phyloP scores from a whole-genome alignment of 2,797 vertebrate species.

The Neoniphon sammara region DNA sequence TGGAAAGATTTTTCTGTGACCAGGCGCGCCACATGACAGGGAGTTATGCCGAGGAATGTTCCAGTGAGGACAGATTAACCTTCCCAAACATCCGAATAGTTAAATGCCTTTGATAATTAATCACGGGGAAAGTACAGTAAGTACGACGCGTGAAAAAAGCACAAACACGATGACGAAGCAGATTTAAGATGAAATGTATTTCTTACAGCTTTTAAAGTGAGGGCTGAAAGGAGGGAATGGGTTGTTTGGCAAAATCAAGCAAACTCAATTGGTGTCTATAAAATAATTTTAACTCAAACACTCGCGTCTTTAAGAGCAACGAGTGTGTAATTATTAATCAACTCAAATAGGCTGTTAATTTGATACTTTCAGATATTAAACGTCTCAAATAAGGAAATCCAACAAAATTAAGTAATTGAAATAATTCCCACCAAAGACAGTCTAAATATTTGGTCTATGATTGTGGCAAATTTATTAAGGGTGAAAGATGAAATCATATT shows the following conservation, averaged over 20 bases:
- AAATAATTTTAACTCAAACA: not conserved
- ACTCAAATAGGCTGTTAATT: too few species aligned
- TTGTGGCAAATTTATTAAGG: too few species aligned
- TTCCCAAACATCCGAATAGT: constrained; percentile 69
- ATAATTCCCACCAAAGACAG: too few species aligned
- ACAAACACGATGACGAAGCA: constrained; percentile 39
- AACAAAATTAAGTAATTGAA: not conserved
- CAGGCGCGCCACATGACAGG: constrained; percentile 70
- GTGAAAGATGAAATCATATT: too few species aligned
- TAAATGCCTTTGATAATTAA: constrained; percentile 68
- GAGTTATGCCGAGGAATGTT: constrained; percentile 79
- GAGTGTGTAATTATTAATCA: too few species aligned
- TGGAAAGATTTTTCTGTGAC: constrained; percentile 54
- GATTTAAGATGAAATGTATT: constrained; percentile 15
- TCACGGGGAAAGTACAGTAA: constrained; percentile 55
- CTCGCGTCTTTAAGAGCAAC: not conserved
- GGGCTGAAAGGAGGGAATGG: not conserved
- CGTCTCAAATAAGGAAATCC: not conserved
- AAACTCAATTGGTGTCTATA: not conserved
- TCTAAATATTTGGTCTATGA: too few species aligned
- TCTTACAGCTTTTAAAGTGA: not conserved
- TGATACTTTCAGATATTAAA: not conserved
- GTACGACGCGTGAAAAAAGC: constrained; percentile 27
- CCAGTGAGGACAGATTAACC: constrained; percentile 78
- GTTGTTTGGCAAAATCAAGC: not conserved